Percentiles rank a stretch among this genome's conserved stretches.
phyloP scores from a whole-genome alignment of 2,888 invertebrate genomes.

The Himalopsyche tibetana region DNA sequence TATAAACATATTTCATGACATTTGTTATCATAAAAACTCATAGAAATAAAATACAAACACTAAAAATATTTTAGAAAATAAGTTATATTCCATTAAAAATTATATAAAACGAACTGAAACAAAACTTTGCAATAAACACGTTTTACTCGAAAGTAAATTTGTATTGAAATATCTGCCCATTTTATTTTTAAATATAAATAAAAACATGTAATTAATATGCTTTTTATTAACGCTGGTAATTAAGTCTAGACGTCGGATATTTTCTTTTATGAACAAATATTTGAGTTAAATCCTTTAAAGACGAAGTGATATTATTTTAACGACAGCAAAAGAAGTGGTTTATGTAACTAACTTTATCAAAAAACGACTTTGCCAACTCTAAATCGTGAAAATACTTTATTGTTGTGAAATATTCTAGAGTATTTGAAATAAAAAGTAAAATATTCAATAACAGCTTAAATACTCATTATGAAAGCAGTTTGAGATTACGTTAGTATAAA shows the following conservation, averaged over 20 bases:
- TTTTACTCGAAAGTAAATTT: too few species aligned
- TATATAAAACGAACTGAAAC: too few species aligned
- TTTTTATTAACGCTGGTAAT: background rate
- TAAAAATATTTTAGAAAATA: too few species aligned
- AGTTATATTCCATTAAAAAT: too few species aligned
- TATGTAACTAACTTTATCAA: background rate
- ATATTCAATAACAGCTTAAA: background rate
- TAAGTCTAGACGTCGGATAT: slow-evolving; percentile 1
- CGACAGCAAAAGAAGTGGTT: background rate
- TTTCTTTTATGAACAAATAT: slow-evolving; percentile 12
- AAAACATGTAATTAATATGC: background rate
- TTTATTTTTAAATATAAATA: too few species aligned
- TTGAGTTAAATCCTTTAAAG: background rate
- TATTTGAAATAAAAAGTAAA: background rate
- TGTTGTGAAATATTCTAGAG: background rate
- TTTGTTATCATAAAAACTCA: too few species aligned
- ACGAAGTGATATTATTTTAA: background rate
- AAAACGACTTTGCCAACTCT: background rate
- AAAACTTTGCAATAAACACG: too few species aligned
- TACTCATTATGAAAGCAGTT: too few species aligned
- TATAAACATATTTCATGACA: too few species aligned
- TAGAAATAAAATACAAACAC: too few species aligned
- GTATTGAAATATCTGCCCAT: too few species aligned
- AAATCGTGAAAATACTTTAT: background rate
- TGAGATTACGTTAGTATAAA: too few species aligned